Percentiles rank a stretch among this genome's conserved stretches.
Conservation (phyloP, 2,113 vertebrate genomes). For the Podilymbus podiceps region DNA sequence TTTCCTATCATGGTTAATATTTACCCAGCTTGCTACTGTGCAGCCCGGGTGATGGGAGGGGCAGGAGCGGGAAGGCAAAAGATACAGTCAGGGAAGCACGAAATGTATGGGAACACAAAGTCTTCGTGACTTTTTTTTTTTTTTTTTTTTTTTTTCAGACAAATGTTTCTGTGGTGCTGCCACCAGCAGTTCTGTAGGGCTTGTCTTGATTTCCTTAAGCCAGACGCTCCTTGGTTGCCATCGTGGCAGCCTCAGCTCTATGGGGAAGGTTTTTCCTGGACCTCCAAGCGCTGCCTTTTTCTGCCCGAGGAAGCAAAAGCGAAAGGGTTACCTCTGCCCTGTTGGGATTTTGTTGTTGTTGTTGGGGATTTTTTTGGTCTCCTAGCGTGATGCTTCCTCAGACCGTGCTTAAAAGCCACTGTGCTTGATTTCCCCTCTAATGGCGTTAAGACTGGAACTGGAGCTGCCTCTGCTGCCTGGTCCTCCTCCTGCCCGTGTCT, state of each 20-base stretch:
- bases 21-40: slow-evolving; percentile 53
- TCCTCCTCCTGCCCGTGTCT: not conserved
- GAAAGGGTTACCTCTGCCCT: not conserved
- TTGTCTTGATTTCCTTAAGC: not conserved
- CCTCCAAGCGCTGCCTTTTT: not conserved
- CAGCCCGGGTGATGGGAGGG: not conserved
- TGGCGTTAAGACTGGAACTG: slow-evolving; percentile 1
- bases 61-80: not conserved
- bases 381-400: not conserved
- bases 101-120: not conserved
- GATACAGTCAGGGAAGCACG: not conserved
- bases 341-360: not conserved
- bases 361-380: not conserved
- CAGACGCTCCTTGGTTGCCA: not conserved
- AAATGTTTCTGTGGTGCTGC: not conserved
- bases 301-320: not conserved
- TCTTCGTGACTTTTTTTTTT: not conserved
- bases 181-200: not conserved
- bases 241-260: not conserved
- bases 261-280: not conserved
- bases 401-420: not conserved
- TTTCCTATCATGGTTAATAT: slow-evolving; percentile 64
- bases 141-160: not conserved
- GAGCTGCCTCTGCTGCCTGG: not conserved
- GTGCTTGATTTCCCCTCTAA: slow-evolving; percentile 33